Evolutionary conservation across 2,113 vertebrate genomes (phyloP).

Genomic region (Cyprinodon variegatus): DNA sequence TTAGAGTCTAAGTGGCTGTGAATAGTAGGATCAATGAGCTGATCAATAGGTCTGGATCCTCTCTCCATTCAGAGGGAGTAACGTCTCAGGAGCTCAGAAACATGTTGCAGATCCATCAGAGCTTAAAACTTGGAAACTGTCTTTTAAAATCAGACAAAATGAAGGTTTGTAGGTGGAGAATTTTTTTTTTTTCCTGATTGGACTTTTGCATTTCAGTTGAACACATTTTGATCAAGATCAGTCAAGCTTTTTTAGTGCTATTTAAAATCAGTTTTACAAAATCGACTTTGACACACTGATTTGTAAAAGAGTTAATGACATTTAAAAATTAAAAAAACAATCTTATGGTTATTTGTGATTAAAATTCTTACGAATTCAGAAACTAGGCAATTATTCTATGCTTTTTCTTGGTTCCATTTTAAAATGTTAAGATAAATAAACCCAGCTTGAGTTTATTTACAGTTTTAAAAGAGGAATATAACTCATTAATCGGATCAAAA

Average conservation of each 20-base stretch:
- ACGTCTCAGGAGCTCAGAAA: conserved; percentile 39
- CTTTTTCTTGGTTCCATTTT: too few species aligned
- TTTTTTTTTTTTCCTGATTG: background rate
- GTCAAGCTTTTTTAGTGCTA: background rate
- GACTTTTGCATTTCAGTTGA: background rate
- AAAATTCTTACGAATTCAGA: background rate
- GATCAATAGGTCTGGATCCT: conserved; percentile 63
- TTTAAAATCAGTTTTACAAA: background rate
- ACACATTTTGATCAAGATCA: background rate
- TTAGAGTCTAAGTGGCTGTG: conserved; percentile 68
- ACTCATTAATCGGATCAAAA: too few species aligned
- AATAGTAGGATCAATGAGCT: conserved; percentile 65
- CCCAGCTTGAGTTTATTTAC: background rate
- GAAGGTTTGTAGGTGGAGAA: background rate
- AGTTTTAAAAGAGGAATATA: background rate
- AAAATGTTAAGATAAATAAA: too few species aligned
- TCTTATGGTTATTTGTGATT: background rate
- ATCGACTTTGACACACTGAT: background rate
- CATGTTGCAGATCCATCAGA: conserved; percentile 36
- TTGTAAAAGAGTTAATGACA: background rate
- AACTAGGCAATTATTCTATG: too few species aligned
- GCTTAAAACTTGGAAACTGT: conserved; percentile 35
- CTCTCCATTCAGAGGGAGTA: conserved; percentile 46
- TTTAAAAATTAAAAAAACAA: background rate
- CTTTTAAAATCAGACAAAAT: conserved; percentile 1